phyloP scores from a whole-genome alignment of 2,888 invertebrate genomes.

The Drosophila nr. perissopoda region DNA sequence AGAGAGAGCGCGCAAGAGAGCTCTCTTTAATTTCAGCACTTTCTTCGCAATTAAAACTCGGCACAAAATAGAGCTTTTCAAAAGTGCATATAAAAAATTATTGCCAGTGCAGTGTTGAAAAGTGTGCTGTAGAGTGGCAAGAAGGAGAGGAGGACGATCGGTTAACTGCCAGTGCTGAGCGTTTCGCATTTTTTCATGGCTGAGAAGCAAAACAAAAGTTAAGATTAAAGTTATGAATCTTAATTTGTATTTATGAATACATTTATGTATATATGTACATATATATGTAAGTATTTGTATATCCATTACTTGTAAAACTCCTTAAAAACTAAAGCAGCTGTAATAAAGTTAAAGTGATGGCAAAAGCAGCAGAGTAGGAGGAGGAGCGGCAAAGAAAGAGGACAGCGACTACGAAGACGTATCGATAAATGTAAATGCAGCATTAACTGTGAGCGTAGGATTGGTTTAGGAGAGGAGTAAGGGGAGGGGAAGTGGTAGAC shows the following conservation, averaged over 20 bases:
- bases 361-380: background rate
- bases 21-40: background rate
- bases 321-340: constrained; percentile 1
- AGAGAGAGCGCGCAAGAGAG: background rate
- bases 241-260: background rate
- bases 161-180: background rate
- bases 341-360: constrained; percentile 2
- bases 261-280: constrained; percentile 4
- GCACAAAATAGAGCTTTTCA: background rate
- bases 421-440: constrained; percentile 78
- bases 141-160: background rate
- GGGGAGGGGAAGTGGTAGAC: background rate
- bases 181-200: background rate
- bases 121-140: background rate
- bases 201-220: background rate
- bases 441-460: constrained; percentile 3
- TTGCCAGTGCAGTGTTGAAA: background rate
- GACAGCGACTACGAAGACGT: constrained; percentile 48
- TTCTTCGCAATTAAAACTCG: background rate
- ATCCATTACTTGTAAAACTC: background rate
- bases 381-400: constrained; percentile 16
- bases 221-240: background rate
- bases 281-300: background rate
- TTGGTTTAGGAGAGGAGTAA: background rate
- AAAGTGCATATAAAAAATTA: background rate